These are phyloP conservation scores for Agrotis exclamationis DNA, from an alignment of 2,888 invertebrate genomes.

Conservation along the genomic window DNA sequence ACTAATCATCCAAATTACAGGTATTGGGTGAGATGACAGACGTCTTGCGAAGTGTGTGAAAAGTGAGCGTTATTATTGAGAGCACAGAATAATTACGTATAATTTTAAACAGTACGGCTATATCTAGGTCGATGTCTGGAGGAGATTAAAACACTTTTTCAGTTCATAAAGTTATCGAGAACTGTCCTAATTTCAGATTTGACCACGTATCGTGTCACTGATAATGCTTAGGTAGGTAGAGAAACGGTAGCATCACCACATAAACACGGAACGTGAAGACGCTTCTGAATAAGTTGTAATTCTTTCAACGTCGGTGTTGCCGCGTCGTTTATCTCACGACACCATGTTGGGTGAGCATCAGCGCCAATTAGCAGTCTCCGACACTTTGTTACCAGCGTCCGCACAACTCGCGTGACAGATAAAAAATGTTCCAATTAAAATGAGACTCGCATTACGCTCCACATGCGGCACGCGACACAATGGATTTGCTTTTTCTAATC, in stretches of 20 bases:
- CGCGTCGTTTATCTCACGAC: conserved; percentile 70
- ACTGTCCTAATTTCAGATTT: conserved; percentile 19
- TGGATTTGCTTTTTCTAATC: conserved; percentile 76
- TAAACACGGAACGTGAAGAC: conserved; percentile 59
- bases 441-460: conserved; percentile 78
- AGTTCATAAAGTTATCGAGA: conserved; percentile 1
- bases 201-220: conserved; percentile 22
- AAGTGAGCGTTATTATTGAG: conserved; percentile 12
- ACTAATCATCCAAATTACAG: conserved; percentile 20
- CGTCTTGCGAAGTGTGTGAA: neutral
- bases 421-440: conserved; percentile 84
- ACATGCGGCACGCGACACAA: conserved; percentile 82
- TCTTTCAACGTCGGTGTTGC: conserved; percentile 67
- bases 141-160: conserved; percentile 13
- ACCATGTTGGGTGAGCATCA: conserved; percentile 73
- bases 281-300: conserved; percentile 59
- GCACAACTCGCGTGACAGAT: conserved; percentile 77
- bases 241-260: conserved; percentile 23
- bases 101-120: conserved; percentile 12
- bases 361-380: conserved; percentile 76
- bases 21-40: conserved; percentile 23
- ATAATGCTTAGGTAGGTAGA: conserved; percentile 22
- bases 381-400: conserved; percentile 72
- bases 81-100: conserved; percentile 20
- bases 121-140: conserved; percentile 13